Evolutionary conservation across 2,113 vertebrate genomes (phyloP).

Genomic region (Aepyceros melampus): DNA sequence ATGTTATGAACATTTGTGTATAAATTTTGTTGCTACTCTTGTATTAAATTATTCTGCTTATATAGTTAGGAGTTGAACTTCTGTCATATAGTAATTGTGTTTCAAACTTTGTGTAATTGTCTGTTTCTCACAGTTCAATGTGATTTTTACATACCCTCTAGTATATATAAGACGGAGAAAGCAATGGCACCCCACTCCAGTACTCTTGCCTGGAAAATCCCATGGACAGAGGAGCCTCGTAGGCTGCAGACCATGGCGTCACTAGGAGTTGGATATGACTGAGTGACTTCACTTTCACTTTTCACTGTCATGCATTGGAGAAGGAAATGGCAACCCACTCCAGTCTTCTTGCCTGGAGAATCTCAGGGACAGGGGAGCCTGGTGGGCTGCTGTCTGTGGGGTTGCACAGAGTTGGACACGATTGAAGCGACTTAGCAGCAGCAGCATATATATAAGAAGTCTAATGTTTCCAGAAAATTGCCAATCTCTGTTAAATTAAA

Average conservation of each 20-base stretch:
- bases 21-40: background rate
- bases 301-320: too few relatives aligned
- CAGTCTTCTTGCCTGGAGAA: too few relatives aligned
- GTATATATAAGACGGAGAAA: background rate
- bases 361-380: too few relatives aligned
- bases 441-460: background rate
- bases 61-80: background rate
- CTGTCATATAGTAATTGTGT: background rate
- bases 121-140: background rate
- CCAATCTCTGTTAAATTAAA: background rate
- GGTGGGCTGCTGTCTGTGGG: too few relatives aligned
- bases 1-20: background rate
- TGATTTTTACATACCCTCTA: background rate
- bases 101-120: background rate
- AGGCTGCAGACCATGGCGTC: too few relatives aligned
- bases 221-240: too few relatives aligned
- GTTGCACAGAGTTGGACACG: fast-evolving
- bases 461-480: background rate
- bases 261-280: too few relatives aligned
- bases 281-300: too few relatives aligned
- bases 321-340: too few relatives aligned
- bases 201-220: too few relatives aligned
- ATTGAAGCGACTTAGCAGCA: too few relatives aligned
- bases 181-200: too few relatives aligned
- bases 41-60: background rate